phyloP scores from a whole-genome alignment of 2,888 invertebrate genomes.

The Chalcis sispes region DNA sequence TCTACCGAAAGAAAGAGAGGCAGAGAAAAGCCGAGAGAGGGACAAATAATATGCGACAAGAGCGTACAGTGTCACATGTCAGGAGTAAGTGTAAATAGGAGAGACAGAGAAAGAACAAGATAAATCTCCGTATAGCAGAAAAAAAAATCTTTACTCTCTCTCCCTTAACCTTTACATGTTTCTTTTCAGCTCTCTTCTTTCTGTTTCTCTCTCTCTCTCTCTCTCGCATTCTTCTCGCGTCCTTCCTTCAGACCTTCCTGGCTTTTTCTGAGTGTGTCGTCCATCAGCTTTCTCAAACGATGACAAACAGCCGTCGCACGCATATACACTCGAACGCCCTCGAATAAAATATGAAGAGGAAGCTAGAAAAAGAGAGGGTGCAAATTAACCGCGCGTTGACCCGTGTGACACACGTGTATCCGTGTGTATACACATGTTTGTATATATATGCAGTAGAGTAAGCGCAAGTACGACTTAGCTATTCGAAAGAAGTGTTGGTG shows the following conservation, averaged over 20 bases:
- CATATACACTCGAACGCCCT: constrained; percentile 19
- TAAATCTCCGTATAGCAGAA: constrained; percentile 55
- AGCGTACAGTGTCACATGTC: constrained; percentile 55
- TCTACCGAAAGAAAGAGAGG: background rate
- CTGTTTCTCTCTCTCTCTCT: too few relatives aligned
- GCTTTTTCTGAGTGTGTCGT: background rate
- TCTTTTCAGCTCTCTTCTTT: too few relatives aligned
- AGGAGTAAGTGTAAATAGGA: too few relatives aligned
- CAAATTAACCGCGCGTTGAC: too few relatives aligned
- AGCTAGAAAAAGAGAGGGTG: too few relatives aligned
- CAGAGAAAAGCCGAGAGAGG: constrained; percentile 14
- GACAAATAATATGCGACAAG: background rate
- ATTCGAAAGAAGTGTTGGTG: background rate
- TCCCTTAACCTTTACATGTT: too few relatives aligned
- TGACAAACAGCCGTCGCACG: constrained; percentile 44
- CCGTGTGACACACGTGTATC: background rate
- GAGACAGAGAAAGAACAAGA: constrained; percentile 63
- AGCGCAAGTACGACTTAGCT: constrained; percentile 10
- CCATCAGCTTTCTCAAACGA: constrained; percentile 33
- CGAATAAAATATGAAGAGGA: too few relatives aligned
- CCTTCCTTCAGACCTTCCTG: background rate
- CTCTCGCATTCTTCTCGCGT: background rate
- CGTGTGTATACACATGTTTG: too few relatives aligned
- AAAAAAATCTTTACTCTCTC: background rate
- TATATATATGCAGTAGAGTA: background rate